These are phyloP conservation scores for Drosophila ustulata DNA, from an alignment of 2,888 invertebrate species.

Conservation along the genomic window DNA sequence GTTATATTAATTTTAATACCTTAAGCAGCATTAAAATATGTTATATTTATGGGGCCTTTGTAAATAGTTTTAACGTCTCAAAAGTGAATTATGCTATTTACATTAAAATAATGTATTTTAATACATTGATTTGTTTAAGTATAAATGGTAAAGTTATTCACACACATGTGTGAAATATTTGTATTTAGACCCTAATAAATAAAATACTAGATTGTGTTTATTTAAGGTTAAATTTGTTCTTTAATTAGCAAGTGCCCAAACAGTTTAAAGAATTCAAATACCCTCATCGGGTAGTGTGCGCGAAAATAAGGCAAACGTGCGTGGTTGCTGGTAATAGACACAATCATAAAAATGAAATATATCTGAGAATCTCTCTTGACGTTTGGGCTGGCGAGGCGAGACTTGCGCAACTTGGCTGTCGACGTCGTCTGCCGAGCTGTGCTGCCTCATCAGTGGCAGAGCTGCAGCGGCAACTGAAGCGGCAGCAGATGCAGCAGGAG, in stretches of 20 bases:
- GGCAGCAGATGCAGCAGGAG: conserved; percentile 68
- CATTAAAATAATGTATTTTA: no score
- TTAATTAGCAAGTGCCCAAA: not conserved
- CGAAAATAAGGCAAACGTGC: conserved; percentile 72
- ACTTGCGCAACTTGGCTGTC: conserved; percentile 65
- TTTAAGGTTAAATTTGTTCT: not conserved
- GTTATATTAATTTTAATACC: no score
- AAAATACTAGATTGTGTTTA: no score
- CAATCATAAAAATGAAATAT: conserved; percentile 81
- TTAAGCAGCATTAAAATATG: no score
- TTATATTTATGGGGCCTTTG: no score
- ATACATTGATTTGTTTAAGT: no score
- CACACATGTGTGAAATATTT: no score
- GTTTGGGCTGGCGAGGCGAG: conserved; percentile 58
- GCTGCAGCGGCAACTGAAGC: conserved; percentile 22
- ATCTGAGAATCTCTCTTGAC: conserved; percentile 80
- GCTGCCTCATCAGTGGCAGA: conserved; percentile 62
- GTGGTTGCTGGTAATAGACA: conserved; percentile 80
- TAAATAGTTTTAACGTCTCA: not conserved
- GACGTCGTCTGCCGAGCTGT: conserved; percentile 41
- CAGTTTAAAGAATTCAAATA: not conserved
- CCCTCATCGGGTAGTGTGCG: conserved; percentile 26
- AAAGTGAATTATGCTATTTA: no score
- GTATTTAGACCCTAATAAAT: no score
- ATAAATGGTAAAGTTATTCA: no score